A percentile compares a stretch with the other conserved stretches of the same genome.
phyloP scores from a whole-genome alignment of 2,888 invertebrate species.

The Syritta pipiens region DNA sequence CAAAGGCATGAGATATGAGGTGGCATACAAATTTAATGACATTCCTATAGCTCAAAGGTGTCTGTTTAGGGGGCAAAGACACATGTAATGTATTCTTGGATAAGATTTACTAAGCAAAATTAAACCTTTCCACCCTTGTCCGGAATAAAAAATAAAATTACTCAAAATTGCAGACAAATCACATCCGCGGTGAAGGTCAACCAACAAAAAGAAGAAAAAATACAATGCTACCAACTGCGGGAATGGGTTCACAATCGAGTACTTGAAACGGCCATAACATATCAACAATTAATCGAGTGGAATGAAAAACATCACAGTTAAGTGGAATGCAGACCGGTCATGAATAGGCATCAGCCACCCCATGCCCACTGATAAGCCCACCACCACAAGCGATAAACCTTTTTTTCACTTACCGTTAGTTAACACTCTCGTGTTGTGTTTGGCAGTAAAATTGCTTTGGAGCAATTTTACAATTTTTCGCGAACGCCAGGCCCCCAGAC shows the following conservation, averaged over 20 bases:
- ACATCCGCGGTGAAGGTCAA: background rate
- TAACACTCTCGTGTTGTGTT: constrained; percentile 58
- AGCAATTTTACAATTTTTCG: constrained; percentile 62
- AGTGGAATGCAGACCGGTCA: background rate
- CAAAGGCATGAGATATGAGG: too few species aligned
- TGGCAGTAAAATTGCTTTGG: constrained; percentile 48
- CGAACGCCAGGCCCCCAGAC: background rate
- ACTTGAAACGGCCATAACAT: constrained; percentile 36
- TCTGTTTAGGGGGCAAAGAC: too few species aligned
- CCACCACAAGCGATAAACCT: constrained; percentile 60
- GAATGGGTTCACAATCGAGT: constrained; percentile 37
- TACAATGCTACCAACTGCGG: background rate
- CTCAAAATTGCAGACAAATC: constrained; percentile 33
- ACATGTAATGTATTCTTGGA: background rate
- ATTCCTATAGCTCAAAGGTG: too few species aligned
- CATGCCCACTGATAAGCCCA: constrained; percentile 51
- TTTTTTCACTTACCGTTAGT: constrained; percentile 61
- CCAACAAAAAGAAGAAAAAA: constrained; percentile 26
- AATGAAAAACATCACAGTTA: constrained; percentile 28
- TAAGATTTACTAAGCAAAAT: background rate
- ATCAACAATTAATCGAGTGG: constrained; percentile 66
- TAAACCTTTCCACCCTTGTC: background rate
- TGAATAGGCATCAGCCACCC: constrained; percentile 41
- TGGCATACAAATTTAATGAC: too few species aligned
- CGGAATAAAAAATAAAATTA: constrained; percentile 9